Percentiles rank a stretch among this genome's conserved stretches.
phyloP scores from a whole-genome alignment of 2,888 invertebrate species.

The Xylota segnis region DNA sequence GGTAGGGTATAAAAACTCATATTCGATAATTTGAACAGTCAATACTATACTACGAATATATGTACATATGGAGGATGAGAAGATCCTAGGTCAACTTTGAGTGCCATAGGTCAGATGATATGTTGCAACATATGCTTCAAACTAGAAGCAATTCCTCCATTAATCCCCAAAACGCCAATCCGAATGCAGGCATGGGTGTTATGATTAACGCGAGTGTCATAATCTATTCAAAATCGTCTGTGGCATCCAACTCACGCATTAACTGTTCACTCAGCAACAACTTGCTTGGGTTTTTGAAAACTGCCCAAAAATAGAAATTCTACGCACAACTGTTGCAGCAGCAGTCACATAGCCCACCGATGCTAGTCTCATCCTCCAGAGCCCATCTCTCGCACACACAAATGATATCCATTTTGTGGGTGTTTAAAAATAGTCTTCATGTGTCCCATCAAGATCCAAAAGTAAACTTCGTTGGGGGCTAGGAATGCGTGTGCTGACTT shows the following conservation, averaged over 20 bases:
- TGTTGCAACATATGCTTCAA: no score
- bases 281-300: conserved; percentile 44
- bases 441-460: conserved; percentile 74
- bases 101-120: no score
- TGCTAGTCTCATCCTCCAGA: conserved; percentile 41
- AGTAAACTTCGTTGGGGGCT: conserved; percentile 77
- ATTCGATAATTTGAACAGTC: no score
- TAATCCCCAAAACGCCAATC: no score
- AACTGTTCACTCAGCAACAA: conserved; percentile 54
- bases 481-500: conserved; percentile 75
- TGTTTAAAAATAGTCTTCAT: conserved; percentile 70
- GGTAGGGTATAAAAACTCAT: no score
- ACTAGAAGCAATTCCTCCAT: no score
- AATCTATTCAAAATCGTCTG: conserved; percentile 21
- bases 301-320: conserved; percentile 70
- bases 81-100: no score
- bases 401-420: conserved; percentile 68
- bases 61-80: no score
- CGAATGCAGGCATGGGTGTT: no score
- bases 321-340: conserved; percentile 76
- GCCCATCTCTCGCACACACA: conserved; percentile 30
- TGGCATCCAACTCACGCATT: background rate
- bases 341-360: conserved; percentile 33
- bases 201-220: no score
- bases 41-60: no score